Conservation (phyloP, 2,888 invertebrate species). For the Lobophora halterata region DNA sequence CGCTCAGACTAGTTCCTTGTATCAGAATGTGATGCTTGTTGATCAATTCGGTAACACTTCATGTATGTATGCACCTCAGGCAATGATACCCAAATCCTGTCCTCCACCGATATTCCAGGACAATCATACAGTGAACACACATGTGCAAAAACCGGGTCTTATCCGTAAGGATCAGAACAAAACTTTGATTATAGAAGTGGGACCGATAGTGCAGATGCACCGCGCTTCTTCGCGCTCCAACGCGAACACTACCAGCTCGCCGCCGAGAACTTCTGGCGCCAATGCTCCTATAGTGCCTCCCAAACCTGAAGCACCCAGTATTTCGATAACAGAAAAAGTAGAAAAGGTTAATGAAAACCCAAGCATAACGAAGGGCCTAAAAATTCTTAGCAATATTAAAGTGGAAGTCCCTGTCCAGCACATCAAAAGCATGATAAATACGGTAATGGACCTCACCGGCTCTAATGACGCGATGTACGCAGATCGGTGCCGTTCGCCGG, state of each 20-base stretch:
- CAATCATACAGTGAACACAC: constrained; percentile 35
- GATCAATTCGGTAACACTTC: constrained; percentile 72
- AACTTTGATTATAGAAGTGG: constrained; percentile 69
- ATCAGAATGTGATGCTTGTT: constrained; percentile 75
- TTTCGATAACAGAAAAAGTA: constrained; percentile 30
- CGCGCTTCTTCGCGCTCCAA: constrained; percentile 25
- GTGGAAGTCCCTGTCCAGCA: constrained; percentile 77
- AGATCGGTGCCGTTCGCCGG: constrained; percentile 48
- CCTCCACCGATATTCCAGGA: constrained; percentile 50
- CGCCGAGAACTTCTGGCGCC: constrained; percentile 8
- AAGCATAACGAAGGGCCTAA: constrained; percentile 63
- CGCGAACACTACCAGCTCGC: constrained; percentile 13
- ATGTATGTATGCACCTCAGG: constrained; percentile 67
- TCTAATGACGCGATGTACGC: constrained; percentile 57
- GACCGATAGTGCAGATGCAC: constrained; percentile 50
- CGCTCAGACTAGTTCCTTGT: constrained; percentile 63
- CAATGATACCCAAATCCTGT: constrained; percentile 54
- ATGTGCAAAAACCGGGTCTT: constrained; percentile 44
- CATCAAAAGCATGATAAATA: constrained; percentile 69
- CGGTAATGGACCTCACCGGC: constrained; percentile 69
- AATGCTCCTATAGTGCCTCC: constrained; percentile 18
- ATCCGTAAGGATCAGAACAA: constrained; percentile 52
- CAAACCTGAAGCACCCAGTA: constrained; percentile 28
- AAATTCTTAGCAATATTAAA: constrained; percentile 76
- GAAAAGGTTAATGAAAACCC: constrained; percentile 45